phyloP scores from a whole-genome alignment of 1,140 invertebrate genomes.

The Globodera rostochiensis region DNA sequence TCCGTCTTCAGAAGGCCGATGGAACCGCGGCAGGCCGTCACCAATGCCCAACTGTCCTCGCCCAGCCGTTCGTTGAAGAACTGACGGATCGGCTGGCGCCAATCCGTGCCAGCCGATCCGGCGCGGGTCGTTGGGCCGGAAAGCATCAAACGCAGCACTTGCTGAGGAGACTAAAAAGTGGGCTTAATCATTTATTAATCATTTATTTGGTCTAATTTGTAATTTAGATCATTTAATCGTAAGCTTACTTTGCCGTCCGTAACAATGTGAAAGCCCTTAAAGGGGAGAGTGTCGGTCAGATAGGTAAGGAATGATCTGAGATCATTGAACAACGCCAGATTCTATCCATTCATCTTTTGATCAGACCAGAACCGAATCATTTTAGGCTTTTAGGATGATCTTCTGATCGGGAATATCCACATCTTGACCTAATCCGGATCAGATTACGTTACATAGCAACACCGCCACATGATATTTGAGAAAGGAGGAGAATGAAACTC shows the following conservation, averaged over 20 bases:
- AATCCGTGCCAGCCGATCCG: slow-evolving; percentile 2
- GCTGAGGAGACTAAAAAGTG: neutral
- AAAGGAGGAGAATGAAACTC: too few species aligned
- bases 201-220: neutral
- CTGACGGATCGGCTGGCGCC: too few species aligned
- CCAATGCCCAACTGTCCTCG: neutral
- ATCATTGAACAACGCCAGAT: too few species aligned
- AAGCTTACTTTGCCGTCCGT: neutral
- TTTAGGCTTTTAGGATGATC: too few species aligned
- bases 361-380: too few species aligned
- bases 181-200: neutral
- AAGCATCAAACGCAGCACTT: neutral
- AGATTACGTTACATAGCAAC: too few species aligned
- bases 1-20: neutral
- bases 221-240: neutral
- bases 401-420: too few species aligned
- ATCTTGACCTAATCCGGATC: too few species aligned
- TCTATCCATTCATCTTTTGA: too few species aligned
- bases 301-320: too few species aligned
- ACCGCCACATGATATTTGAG: too few species aligned
- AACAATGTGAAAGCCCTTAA: slow-evolving; percentile 13
- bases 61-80: too few species aligned
- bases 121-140: neutral
- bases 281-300: neutral
- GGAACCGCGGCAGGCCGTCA: neutral